Evolutionary conservation across 64 coral and sea anemone species (phyloP).

Genomic region (Montipora sp.): DNA sequence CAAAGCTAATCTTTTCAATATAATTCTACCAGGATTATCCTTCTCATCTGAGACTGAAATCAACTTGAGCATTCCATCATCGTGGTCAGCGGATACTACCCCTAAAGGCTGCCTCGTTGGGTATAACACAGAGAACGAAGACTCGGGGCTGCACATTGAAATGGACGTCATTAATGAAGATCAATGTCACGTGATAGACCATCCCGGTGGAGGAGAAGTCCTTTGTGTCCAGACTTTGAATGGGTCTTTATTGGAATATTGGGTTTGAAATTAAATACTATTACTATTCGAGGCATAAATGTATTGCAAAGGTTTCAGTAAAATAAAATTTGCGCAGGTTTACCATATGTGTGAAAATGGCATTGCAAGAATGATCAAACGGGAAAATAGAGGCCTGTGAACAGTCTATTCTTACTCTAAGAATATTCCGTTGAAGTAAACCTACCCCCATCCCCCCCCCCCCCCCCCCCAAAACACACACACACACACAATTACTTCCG

Average conservation of each 20-base stretch:
- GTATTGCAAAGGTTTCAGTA: too few species aligned
- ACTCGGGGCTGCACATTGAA: not conserved
- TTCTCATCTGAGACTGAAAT: not conserved
- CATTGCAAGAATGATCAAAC: too few species aligned
- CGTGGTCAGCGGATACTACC: not conserved
- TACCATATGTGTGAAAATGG: too few species aligned
- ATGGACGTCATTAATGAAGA: not conserved
- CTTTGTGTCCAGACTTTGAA: slow-evolving; percentile 12
- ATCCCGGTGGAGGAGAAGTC: not conserved
- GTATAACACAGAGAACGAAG: not conserved
- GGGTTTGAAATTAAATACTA: not conserved
- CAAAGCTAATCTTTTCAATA: too few species aligned
- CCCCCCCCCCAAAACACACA: too few species aligned
- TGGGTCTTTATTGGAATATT: slow-evolving; percentile 26
- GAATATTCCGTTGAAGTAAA: too few species aligned
- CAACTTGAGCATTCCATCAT: not conserved
- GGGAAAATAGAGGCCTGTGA: too few species aligned
- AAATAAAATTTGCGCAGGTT: too few species aligned
- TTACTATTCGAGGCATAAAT: too few species aligned
- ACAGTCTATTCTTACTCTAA: too few species aligned
- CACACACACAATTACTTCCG: too few species aligned
- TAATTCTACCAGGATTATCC: not conserved
- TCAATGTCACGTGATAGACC: not conserved
- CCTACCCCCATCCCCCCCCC: too few species aligned
- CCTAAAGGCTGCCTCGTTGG: not conserved